These are phyloP conservation scores for Urophycis tenuis DNA, from an alignment of 2,797 vertebrate species.

Conservation along the genomic window DNA sequence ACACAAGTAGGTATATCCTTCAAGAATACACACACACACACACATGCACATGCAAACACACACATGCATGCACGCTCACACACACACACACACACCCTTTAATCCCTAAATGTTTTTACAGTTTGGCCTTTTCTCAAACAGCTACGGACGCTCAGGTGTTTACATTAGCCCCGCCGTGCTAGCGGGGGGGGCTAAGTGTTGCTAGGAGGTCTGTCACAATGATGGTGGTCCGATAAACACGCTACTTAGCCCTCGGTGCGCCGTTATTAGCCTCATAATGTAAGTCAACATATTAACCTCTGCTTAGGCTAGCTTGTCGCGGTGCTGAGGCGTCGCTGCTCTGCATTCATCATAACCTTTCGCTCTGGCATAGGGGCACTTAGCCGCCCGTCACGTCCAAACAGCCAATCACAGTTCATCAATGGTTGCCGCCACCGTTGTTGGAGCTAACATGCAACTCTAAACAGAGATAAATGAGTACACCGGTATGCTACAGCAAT, in stretches of 20 bases:
- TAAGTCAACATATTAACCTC: slow-evolving; percentile 69
- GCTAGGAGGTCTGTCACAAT: slow-evolving; percentile 56
- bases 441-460: background rate
- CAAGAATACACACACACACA: slow-evolving; percentile 1
- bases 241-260: slow-evolving; percentile 63
- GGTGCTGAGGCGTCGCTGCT: slow-evolving; percentile 41
- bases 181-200: slow-evolving; percentile 51
- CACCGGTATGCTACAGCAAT: too few relatives aligned
- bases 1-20: background rate
- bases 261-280: slow-evolving; percentile 64
- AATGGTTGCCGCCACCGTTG: slow-evolving; percentile 6
- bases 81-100: slow-evolving; percentile 38
- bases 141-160: slow-evolving; percentile 60
- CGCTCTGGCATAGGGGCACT: slow-evolving; percentile 34
- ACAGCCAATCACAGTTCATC: slow-evolving; percentile 17
- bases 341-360: slow-evolving; percentile 50
- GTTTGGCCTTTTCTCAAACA: slow-evolving; percentile 67
- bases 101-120: slow-evolving; percentile 80
- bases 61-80: slow-evolving; percentile 8
- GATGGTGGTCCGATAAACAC: slow-evolving; percentile 64
- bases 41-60: background rate
- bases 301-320: slow-evolving; percentile 57
- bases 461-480: background rate
- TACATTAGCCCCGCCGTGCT: slow-evolving; percentile 55
- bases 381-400: slow-evolving; percentile 37